Evolutionary conservation across 2,797 vertebrate species (phyloP).

Genomic region (Eurystomus glaucurus): DNA sequence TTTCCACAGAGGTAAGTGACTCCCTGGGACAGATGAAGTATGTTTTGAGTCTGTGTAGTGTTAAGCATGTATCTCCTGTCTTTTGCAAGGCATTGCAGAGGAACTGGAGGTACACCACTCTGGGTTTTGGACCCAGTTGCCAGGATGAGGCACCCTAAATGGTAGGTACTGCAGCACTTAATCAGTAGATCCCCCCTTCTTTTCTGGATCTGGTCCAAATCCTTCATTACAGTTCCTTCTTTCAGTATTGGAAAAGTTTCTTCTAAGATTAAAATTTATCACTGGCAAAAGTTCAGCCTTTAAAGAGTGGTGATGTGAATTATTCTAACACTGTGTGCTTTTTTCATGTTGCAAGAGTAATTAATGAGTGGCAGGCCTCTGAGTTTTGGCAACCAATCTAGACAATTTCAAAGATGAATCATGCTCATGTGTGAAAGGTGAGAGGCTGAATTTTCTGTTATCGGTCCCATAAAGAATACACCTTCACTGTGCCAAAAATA

Average conservation of each 20-base stretch:
- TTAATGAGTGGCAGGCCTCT: not conserved
- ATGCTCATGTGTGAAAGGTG: conserved; percentile 44
- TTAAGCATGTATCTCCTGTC: not conserved
- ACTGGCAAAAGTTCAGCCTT: not conserved
- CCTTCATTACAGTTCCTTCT: not conserved
- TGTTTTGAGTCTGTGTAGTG: not conserved
- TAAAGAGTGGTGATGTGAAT: not conserved
- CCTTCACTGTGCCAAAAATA: conserved; percentile 43
- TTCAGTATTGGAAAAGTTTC: not conserved
- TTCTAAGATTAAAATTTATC: conserved; percentile 7
- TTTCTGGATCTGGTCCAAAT: not conserved
- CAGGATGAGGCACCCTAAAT: not conserved
- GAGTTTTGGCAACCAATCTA: conserved; percentile 28
- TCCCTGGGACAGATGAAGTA: not conserved
- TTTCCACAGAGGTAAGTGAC: not conserved
- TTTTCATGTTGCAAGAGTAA: not conserved
- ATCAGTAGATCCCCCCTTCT: not conserved
- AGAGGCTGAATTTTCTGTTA: conserved; percentile 69
- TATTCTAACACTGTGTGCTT: not conserved
- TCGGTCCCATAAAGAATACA: not conserved
- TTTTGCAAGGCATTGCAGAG: not conserved
- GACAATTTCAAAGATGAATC: conserved; percentile 65
- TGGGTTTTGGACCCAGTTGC: not conserved
- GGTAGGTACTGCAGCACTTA: not conserved
- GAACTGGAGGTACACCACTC: not conserved